phyloP scores from a whole-genome alignment of 1,140 invertebrate species.

The Tetramorium parvispinum region DNA sequence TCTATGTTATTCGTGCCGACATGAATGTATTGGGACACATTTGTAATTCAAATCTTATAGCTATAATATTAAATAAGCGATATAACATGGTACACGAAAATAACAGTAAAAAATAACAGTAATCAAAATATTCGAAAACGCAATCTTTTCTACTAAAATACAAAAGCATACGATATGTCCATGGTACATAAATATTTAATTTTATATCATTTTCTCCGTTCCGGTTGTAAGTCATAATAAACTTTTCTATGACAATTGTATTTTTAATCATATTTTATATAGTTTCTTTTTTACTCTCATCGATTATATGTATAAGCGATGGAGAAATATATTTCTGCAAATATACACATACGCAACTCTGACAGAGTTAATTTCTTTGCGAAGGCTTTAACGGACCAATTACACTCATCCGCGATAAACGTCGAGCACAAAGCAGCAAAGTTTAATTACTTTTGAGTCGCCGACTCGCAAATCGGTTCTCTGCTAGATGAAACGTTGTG shows the following conservation, averaged over 20 bases:
- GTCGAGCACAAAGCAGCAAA: conserved; percentile 40
- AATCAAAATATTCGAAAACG: not conserved
- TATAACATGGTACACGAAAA: not conserved
- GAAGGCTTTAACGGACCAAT: conserved; percentile 13
- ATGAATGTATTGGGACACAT: not conserved
- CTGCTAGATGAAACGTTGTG: conserved; percentile 13
- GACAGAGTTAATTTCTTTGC: conserved; percentile 45
- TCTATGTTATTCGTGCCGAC: not conserved
- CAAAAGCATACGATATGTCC: not conserved
- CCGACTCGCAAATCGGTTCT: conserved; percentile 20
- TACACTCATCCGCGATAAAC: conserved; percentile 34
- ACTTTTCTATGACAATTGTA: not conserved
- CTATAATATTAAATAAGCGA: not conserved
- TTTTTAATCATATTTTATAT: not conserved
- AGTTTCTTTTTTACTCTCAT: not conserved
- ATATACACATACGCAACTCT: conserved; percentile 16
- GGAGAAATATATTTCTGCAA: conserved; percentile 1
- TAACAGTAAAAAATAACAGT: not conserved
- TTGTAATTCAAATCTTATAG: not conserved
- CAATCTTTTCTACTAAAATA: not conserved
- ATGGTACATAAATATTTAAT: not conserved
- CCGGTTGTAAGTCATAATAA: not conserved
- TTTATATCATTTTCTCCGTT: not conserved
- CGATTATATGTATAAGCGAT: not conserved
- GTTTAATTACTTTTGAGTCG: conserved; percentile 47